Evolutionary conservation across 2,888 invertebrate genomes (phyloP), one percentile per base, ranked within the genome.

Genomic region (Scaptomyza caliginosa): DNA sequence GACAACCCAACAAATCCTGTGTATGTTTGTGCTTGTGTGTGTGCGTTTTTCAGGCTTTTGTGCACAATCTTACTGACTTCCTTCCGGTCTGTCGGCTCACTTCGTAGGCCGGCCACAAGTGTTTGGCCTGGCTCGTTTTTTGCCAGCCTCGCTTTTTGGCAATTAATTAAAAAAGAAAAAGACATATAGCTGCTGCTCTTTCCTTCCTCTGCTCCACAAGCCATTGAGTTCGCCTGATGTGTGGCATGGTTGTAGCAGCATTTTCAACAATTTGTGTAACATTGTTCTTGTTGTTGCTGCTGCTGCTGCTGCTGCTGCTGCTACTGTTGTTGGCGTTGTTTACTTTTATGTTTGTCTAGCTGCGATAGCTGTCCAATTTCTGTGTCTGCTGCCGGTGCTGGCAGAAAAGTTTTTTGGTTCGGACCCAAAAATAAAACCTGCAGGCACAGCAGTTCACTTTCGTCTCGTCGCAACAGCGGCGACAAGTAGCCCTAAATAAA

Each of bases 111-210:
- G 70, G 76, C 86, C 74, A 83, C 86, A 87, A 83, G 80, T 86
- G 81, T 69, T 80, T 84, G 66, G 66, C 66, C 66, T 66, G 68
- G 49, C 62, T 42, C 64, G 55, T 73, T 78, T 83, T 69, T 79
- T 71, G 76, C 59, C 77, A 64, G 62, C 55, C 58, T 60, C 69
- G 63, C 73, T 77, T 82, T 85, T 87, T 77, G 88, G 89, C 88
- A 86, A 86, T 88, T 88, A 88, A 88, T 88, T 88, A 89, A 88
- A 85, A 86, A 89, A 88, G 82, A 79, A 80, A 77, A 86, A 62
- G 46, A 76, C 59, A 76, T 70, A 62, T 51, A 36, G 48, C 49
- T 8, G 7, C 21, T 13, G 26, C 36, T 16, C 52, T 13, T 10
- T 4, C 11, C 34, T n/a, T 10, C 13, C 11, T 1, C 24, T 11